These are phyloP conservation scores for Sebastes steindachneri DNA, from an alignment of 2,797 vertebrate genomes.

Conservation along the genomic window DNA sequence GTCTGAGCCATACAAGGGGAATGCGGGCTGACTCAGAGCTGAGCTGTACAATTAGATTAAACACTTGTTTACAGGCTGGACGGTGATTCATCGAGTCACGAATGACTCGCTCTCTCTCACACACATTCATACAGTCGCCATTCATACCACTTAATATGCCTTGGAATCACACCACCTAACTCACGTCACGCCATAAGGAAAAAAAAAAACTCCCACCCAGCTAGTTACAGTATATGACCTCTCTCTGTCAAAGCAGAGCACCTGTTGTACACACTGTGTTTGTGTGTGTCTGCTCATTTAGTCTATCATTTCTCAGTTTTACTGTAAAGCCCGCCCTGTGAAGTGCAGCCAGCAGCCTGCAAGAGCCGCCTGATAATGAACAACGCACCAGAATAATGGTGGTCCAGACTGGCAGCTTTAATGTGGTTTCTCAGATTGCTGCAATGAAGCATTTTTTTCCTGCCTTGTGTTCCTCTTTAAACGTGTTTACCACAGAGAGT, in stretches of 20 bases:
- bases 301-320: background rate
- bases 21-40: slow-evolving; percentile 76
- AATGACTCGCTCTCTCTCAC: slow-evolving; percentile 32
- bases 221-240: background rate
- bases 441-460: slow-evolving; percentile 27
- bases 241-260: background rate
- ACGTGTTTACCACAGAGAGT: slow-evolving; percentile 56
- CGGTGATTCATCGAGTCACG: slow-evolving; percentile 55
- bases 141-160: slow-evolving; percentile 28
- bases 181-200: background rate
- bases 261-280: background rate
- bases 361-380: slow-evolving; percentile 28
- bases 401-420: slow-evolving; percentile 39
- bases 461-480: slow-evolving; percentile 63
- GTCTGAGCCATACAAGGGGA: slow-evolving; percentile 55
- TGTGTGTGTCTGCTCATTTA: background rate
- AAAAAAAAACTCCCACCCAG: background rate
- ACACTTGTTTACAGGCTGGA: slow-evolving; percentile 57
- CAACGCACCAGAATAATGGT: slow-evolving; percentile 45
- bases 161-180: background rate
- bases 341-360: slow-evolving; percentile 3
- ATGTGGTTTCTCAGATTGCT: slow-evolving; percentile 69
- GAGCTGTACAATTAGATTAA: slow-evolving; percentile 53
- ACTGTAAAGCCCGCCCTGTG: background rate
- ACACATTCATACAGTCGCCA: slow-evolving; percentile 15